Evolutionary conservation across 2,888 invertebrate species (phyloP).

Genomic region (Heliconius ismenius): DNA sequence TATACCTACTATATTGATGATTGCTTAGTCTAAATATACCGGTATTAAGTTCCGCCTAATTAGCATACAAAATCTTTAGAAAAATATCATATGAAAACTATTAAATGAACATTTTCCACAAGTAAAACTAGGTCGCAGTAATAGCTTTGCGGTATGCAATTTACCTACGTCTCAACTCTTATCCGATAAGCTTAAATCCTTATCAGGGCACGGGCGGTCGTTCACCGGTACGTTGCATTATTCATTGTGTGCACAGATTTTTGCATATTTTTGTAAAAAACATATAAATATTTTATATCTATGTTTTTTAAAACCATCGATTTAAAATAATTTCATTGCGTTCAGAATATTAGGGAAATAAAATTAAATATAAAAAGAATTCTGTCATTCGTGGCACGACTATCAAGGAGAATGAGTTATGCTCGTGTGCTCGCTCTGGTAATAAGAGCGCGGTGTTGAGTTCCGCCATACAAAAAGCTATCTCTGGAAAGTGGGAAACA

Average conservation of each 20-base stretch:
- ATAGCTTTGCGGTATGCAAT: constrained; percentile 11
- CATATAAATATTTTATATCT: background rate
- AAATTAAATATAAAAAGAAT: background rate
- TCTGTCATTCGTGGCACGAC: too few species aligned
- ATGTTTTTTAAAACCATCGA: too few species aligned
- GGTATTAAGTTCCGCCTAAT: background rate
- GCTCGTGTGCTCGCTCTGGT: too few species aligned
- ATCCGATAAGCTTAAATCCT: constrained; percentile 55
- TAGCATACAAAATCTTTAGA: background rate
- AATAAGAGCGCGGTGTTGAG: too few species aligned
- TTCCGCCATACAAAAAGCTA: too few species aligned
- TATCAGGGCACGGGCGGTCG: constrained; percentile 55
- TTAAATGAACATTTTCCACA: background rate
- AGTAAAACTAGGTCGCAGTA: background rate
- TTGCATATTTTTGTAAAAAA: constrained; percentile 19
- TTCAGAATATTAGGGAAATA: background rate
- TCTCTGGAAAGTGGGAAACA: too few species aligned
- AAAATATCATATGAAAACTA: too few species aligned
- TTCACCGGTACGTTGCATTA: constrained; percentile 47
- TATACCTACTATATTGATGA: too few species aligned
- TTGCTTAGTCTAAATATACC: too few species aligned
- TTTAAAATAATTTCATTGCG: too few species aligned
- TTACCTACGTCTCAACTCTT: constrained; percentile 49
- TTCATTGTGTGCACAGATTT: constrained; percentile 4
- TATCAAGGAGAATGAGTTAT: too few species aligned